Evolutionary conservation across 2,113 vertebrate species (phyloP), one percentile per base, ranked within the genome.

Genomic region (Pseudopipra pipra): DNA sequence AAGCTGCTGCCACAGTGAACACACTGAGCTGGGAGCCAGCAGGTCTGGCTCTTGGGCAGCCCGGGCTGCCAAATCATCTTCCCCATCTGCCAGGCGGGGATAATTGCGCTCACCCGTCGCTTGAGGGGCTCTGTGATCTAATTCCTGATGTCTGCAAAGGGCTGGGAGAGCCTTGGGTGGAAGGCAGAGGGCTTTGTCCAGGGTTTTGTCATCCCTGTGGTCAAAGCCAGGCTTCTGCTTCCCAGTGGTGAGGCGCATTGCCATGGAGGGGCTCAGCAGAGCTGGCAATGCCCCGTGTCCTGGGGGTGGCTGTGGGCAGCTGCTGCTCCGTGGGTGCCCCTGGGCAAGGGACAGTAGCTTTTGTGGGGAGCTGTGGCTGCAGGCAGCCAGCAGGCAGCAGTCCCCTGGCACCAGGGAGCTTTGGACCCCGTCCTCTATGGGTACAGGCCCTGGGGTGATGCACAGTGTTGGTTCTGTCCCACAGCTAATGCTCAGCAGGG

Each of bases 41-140:
- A 91, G 90, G 85, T 89, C 81, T 94, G 95, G 62, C 76, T 82
- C 66, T 81, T 55, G 85, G 74, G 58, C 56, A 93, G 86, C 56
- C 51, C 25, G 47, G 61, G 46, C 81, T 95, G 81, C 77, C 83
- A 91, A 52, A 55, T 35, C 66, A 28, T 86, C 92, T 56, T 93
- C 51, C 33, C 52, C 55, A 80, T 95, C 92, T 92, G 80, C 84
- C 4, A 39, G 75, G 63, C n/a, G 46, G 83, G 72, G 73, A 46
- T 71, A 62, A 75, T 91, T 86, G 77, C 58, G 33, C 80, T 90
- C 77, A 37, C 44, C 46, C 44, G 0, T 70, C 0, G 1, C 86
- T 85, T 81, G 21, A 65, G 88, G 93, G 79, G 41, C 76, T 93
- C 47, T 27, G 20, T 85, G 88, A 84, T 90, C 70, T 87, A 68